These are phyloP conservation scores for Diorhabda elongata DNA, from an alignment of 1,140 invertebrate species.

Conservation along the genomic window DNA sequence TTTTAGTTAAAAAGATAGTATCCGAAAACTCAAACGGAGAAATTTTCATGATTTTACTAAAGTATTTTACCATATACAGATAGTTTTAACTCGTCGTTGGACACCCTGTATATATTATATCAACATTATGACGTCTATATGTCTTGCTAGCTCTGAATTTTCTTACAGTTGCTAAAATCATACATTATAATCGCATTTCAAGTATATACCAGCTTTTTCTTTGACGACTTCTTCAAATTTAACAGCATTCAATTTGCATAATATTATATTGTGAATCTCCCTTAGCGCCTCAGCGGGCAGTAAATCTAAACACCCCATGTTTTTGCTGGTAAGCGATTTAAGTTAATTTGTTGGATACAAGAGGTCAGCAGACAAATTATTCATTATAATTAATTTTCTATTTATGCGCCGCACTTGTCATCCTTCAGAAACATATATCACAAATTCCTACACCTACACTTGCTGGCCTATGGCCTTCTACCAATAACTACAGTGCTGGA, in stretches of 20 bases:
- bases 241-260: neutral
- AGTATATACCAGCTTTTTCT: neutral
- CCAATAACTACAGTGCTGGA: neutral
- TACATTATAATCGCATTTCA: no score
- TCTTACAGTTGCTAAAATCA: no score
- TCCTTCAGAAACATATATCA: constrained; percentile 16
- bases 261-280: neutral
- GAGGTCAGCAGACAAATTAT: constrained; percentile 15
- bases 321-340: neutral
- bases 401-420: constrained; percentile 10
- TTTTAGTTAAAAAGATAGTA: no score
- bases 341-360: constrained; percentile 1
- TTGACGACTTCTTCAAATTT: neutral
- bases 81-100: no score
- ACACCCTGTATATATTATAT: no score
- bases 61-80: no score
- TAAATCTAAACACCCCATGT: neutral
- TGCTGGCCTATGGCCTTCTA: constrained; percentile 6
- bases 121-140: no score
- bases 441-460: constrained; percentile 13
- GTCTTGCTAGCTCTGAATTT: no score
- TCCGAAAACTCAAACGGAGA: no score
- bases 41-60: no score
- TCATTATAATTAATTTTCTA: constrained; percentile 13
- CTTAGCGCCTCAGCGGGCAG: neutral